phyloP scores from a whole-genome alignment of 2,113 vertebrate genomes.

The Eidolon helvum region DNA sequence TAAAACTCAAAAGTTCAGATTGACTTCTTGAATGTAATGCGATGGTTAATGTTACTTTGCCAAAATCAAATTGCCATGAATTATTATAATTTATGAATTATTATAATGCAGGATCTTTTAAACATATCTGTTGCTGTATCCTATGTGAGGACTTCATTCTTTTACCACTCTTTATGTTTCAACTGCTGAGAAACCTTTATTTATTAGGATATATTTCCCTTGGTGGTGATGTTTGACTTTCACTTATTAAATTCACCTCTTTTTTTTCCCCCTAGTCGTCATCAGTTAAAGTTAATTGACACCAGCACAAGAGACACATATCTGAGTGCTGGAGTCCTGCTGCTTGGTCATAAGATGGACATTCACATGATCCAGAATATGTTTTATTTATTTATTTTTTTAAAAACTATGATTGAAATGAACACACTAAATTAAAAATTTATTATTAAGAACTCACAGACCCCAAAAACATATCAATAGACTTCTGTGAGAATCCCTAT shows the following conservation, averaged over 20 bases:
- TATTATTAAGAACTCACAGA: background rate
- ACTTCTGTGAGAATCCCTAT: background rate
- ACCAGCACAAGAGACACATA: background rate
- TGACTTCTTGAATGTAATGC: conserved; percentile 15
- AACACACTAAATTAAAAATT: conserved; percentile 38
- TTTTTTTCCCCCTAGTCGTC: background rate
- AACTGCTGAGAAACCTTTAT: background rate
- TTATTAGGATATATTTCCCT: background rate
- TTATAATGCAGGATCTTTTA: background rate
- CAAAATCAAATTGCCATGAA: background rate
- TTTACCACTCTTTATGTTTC: background rate
- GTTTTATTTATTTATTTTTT: background rate
- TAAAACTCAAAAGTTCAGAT: conserved; percentile 15
- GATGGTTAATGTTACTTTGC: background rate
- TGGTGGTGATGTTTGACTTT: background rate
- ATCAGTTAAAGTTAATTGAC: conserved; percentile 39
- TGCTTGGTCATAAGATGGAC: background rate
- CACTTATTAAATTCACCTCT: background rate
- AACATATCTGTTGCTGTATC: background rate
- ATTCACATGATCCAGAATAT: background rate
- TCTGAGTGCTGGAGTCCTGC: background rate
- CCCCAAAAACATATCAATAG: background rate
- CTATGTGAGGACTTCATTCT: background rate
- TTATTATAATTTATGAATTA: background rate
- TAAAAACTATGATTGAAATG: background rate